Evolutionary conservation across 35 echinoderm and acorn worm genomes (phyloP).

Genomic region (Ophioderma brevispina): DNA sequence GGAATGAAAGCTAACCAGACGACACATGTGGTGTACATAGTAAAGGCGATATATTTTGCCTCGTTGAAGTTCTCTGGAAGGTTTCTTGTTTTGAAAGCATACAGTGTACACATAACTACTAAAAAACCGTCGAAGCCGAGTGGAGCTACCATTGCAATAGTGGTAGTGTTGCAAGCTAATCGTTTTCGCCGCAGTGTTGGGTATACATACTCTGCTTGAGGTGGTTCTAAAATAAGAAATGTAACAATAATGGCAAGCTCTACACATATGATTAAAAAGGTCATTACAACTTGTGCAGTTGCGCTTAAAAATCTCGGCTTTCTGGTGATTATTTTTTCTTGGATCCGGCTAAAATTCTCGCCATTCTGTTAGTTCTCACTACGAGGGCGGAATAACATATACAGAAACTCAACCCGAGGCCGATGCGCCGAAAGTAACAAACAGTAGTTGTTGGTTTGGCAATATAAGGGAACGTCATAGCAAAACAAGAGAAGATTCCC

Average conservation of each 20-base stretch:
- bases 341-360: constrained; percentile 88
- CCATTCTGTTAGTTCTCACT: constrained; percentile 91
- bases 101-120: constrained; percentile 87
- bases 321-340: constrained; percentile 92
- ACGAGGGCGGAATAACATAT: constrained; percentile 83
- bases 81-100: constrained; percentile 98
- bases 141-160: constrained; percentile 69
- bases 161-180: constrained; percentile 77
- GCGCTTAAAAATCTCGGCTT: constrained; percentile 83
- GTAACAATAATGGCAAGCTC: constrained; percentile 77
- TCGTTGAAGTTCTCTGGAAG: constrained; percentile 99
- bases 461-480: constrained; percentile 78
- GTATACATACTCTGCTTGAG: constrained; percentile 62
- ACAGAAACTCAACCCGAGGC: constrained; percentile 87
- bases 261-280: constrained; percentile 65
- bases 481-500: constrained; percentile 82
- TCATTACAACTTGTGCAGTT: constrained; percentile 96
- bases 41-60: constrained; percentile 98
- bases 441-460: constrained; percentile 72
- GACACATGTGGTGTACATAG: constrained; percentile 97
- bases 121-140: constrained; percentile 89
- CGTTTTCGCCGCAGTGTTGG: constrained; percentile 55
- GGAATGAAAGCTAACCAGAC: constrained; percentile 94
- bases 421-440: constrained; percentile 82
- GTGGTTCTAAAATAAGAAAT: constrained; percentile 72